Evolutionary conservation across 2,113 vertebrate genomes (phyloP).

Genomic region (Jaculus jaculus): DNA sequence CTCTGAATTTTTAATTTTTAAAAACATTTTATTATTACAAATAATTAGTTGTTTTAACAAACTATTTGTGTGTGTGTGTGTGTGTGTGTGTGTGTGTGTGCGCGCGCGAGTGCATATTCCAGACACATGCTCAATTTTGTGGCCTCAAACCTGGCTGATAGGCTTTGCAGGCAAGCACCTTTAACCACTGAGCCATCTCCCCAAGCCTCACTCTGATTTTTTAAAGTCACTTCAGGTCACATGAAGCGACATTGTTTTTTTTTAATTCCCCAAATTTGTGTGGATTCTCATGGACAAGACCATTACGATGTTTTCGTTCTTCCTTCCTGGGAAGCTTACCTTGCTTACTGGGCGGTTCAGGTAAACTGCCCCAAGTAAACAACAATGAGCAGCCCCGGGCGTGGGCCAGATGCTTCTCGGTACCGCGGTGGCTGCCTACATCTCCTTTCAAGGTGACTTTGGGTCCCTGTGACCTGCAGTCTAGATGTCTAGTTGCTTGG

Average conservation of each 20-base stretch:
- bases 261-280: not conserved
- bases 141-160: too few relatives aligned
- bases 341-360: constrained; percentile 5
- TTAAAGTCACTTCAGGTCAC: not conserved
- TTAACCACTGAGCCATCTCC: not conserved
- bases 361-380: constrained; percentile 18
- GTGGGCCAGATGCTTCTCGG: not conserved
- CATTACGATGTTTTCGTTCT: not conserved
- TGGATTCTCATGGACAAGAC: constrained; percentile 6
- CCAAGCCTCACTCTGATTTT: not conserved
- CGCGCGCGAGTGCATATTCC: too few relatives aligned
- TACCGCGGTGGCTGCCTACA: not conserved
- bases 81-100: not conserved
- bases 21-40: not conserved
- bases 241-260: not conserved
- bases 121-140: too few relatives aligned
- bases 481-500: not conserved
- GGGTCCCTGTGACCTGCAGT: constrained; percentile 7
- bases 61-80: not conserved
- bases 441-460: not conserved
- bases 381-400: not conserved
- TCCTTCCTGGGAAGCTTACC: not conserved
- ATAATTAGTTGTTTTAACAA: too few relatives aligned
- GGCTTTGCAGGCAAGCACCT: too few relatives aligned
- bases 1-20: not conserved